These are phyloP conservation scores for Smithornis capensis DNA, from an alignment of 2,113 vertebrate genomes.

Conservation along the genomic window DNA sequence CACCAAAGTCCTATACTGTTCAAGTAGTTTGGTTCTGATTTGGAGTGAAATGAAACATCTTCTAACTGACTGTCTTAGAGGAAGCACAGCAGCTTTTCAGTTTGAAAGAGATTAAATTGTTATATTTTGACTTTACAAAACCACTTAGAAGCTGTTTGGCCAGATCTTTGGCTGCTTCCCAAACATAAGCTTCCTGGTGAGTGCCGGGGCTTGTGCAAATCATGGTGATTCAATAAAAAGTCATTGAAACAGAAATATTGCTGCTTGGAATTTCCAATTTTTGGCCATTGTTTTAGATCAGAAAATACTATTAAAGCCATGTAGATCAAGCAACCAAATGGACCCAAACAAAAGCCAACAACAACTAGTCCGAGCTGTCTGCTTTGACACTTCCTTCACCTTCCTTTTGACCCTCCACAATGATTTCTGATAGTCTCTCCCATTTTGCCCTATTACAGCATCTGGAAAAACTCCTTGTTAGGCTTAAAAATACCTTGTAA, in stretches of 20 bases:
- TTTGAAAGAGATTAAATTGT: background rate
- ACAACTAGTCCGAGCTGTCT: background rate
- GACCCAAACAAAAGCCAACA: background rate
- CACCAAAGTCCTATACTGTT: background rate
- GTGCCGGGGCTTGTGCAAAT: background rate
- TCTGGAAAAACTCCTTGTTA: background rate
- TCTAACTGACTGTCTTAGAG: background rate
- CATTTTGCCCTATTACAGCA: background rate
- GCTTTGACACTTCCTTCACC: background rate
- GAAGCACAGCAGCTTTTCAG: background rate
- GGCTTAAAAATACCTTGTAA: background rate
- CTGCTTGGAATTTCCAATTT: background rate
- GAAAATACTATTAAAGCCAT: background rate
- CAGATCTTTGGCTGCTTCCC: background rate
- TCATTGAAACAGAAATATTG: background rate
- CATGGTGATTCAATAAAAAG: background rate
- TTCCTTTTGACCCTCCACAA: background rate
- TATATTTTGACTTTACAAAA: background rate
- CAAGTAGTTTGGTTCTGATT: background rate
- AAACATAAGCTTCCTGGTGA: background rate
- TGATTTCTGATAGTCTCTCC: background rate
- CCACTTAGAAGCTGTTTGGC: background rate
- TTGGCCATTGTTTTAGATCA: background rate
- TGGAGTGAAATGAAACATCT: background rate
- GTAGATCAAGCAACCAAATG: background rate